Conservation (phyloP, 2,888 invertebrate species). For the Phymatocera aterrima region DNA sequence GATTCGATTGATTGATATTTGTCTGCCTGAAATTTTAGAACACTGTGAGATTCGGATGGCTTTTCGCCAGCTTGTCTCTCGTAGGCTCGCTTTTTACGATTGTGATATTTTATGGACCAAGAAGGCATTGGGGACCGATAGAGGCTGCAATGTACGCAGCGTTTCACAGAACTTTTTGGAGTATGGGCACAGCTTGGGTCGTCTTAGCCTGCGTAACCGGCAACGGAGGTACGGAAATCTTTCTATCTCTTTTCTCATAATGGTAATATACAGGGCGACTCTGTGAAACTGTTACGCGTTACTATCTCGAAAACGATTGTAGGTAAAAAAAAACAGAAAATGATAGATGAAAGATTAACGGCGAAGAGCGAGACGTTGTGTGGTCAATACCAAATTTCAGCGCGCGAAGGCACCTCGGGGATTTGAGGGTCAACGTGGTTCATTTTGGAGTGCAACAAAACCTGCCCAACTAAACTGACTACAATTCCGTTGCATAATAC, state of each 20-base stretch:
- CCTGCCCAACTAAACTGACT: no score
- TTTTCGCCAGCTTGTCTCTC: slow-evolving; percentile 59
- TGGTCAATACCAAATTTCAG: no score
- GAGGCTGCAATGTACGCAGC: slow-evolving; percentile 82
- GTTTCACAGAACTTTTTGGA: slow-evolving; percentile 83
- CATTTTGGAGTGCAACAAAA: no score
- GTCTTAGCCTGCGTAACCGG: slow-evolving; percentile 80
- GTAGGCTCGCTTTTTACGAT: slow-evolving; percentile 80
- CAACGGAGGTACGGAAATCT: slow-evolving; percentile 77
- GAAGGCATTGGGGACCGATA: slow-evolving; percentile 77
- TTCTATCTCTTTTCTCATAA: no score
- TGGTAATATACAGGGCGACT: no score
- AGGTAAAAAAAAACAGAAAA: background rate
- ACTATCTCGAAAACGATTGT: background rate
- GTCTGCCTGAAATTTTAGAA: slow-evolving; percentile 53
- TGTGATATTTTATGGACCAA: slow-evolving; percentile 80
- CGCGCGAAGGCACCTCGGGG: no score
- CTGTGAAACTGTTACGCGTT: no score
- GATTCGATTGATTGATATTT: background rate
- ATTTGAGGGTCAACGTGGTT: no score
- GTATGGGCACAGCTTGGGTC: slow-evolving; percentile 81
- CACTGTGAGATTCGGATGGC: slow-evolving; percentile 62
- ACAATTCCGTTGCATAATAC: no score
- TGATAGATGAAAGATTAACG: no score
- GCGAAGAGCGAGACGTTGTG: no score